Percentiles rank a stretch among this genome's conserved stretches.
Conservation (phyloP, 2,888 invertebrate genomes). For the Pherbina coryleti region DNA sequence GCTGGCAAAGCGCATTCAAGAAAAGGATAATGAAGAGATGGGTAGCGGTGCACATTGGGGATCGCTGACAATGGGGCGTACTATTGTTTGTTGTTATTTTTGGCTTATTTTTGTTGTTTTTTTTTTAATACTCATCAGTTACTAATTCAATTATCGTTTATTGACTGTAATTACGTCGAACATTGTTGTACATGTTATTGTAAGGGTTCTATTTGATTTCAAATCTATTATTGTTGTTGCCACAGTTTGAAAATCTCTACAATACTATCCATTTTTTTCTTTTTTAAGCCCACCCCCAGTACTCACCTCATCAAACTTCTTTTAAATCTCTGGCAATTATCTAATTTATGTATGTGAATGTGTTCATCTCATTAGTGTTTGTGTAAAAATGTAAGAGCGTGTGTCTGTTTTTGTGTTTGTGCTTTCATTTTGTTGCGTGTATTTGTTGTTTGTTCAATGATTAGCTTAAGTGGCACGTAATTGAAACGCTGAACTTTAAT, state of each 20-base stretch:
- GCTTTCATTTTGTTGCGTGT: neutral
- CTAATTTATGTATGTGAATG: too few species aligned
- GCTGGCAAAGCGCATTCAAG: neutral
- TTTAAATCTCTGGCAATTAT: slow-evolving; percentile 27
- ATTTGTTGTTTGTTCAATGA: neutral
- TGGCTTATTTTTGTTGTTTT: neutral
- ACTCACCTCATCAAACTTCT: slow-evolving; percentile 41
- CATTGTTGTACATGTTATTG: neutral
- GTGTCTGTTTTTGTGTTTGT: slow-evolving; percentile 41
- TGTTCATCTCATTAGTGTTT: neutral
- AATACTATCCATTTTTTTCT: slow-evolving; percentile 18
- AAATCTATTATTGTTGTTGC: neutral
- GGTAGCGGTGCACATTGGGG: neutral
- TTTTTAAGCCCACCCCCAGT: slow-evolving; percentile 39
- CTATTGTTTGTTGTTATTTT: neutral
- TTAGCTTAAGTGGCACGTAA: slow-evolving; percentile 4
- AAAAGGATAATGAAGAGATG: neutral
- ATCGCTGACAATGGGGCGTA: neutral
- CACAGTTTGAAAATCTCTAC: neutral
- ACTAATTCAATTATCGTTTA: slow-evolving; percentile 64
- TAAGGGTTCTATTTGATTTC: neutral
- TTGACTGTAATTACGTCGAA: slow-evolving; percentile 59
- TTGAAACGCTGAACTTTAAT: neutral
- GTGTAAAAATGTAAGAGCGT: slow-evolving; percentile 29
- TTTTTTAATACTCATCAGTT: slow-evolving; percentile 32